Evolutionary conservation across 2,113 vertebrate genomes (phyloP), one percentile per base, ranked within the genome.

Genomic region (Tringa solitaria): DNA sequence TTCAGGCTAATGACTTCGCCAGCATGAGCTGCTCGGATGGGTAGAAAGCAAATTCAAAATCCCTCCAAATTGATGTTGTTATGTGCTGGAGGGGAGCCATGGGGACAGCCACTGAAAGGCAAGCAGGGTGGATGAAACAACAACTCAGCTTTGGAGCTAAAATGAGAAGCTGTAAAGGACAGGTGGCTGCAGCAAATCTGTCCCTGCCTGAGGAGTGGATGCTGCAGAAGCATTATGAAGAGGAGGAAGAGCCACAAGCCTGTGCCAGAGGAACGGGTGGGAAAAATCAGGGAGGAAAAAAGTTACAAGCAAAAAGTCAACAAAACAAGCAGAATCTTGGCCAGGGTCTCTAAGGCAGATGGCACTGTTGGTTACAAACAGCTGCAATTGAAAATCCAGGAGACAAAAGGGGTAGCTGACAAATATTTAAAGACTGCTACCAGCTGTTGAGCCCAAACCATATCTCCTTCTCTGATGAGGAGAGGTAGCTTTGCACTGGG

Each of bases 311-410:
- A 14, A 80, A 84, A 95, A 61, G 53, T 64, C 70, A 80, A 70
- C 51, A 95, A 93, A 87, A 68, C 5, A 10, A 67, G 30, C 11
- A 27, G 93, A 78, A 56, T 93, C 35, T 72, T 13, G 23, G 73
- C 92, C 95, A 96, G 69, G 16, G 12, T 90, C 22, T 81, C 79
- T 23, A 17, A 91, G 67, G 87, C 95, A 98, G 95, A 97, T 97
- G 92, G 78, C 48, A 81, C 33, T 91, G 37, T 73, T 83, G 81
- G 63, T 89, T 94, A 77, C 67, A 90, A 90, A 94, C 95, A 98
- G 84, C 96, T 97, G 97, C 87, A 95, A 72, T 54, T 73, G n/a
- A 93, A 94, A 95, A 93, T 77, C 56, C 82, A 76, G 76, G 79
- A 95, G 89, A 96, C 86, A 93, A 79, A 2, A n/a, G 59, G 19